Conservation (phyloP, 1,140 invertebrate species). For the Cherax quadricarinatus region DNA sequence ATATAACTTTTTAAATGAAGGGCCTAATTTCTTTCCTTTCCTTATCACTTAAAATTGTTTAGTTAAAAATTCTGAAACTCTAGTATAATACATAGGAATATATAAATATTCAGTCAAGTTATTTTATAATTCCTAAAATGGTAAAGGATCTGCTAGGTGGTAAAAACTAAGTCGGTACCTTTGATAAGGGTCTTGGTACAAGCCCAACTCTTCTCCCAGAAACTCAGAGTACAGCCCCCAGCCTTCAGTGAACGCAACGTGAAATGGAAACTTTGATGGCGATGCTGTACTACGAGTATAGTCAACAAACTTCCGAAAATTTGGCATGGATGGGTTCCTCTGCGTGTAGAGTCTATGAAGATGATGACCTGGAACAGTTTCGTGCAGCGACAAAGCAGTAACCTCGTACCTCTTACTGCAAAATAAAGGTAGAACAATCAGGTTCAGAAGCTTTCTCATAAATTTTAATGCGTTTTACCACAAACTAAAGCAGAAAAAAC, state of each 20-base stretch:
- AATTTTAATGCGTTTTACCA: no score
- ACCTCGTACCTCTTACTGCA: slow-evolving; percentile 76
- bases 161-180: slow-evolving; percentile 72
- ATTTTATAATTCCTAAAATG: no score
- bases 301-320: slow-evolving; percentile 75
- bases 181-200: slow-evolving; percentile 76
- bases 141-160: no score
- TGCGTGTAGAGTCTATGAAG: slow-evolving; percentile 75
- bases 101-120: no score
- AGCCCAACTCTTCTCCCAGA: slow-evolving; percentile 77
- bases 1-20: no score
- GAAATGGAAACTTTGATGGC: slow-evolving; percentile 77
- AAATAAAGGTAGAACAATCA: background rate
- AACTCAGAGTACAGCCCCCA: slow-evolving; percentile 78
- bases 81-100: no score
- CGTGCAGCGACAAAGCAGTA: slow-evolving; percentile 76
- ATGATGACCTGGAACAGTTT: slow-evolving; percentile 78
- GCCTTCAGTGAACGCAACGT: slow-evolving; percentile 77
- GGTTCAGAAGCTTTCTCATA: no score
- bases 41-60: no score
- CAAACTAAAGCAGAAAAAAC: no score
- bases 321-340: slow-evolving; percentile 73
- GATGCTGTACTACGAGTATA: slow-evolving; percentile 74
- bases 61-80: no score
- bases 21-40: no score